These are phyloP conservation scores for Leptobrachium leishanense DNA, from an alignment of 2,113 vertebrate species.

Conservation along the genomic window DNA sequence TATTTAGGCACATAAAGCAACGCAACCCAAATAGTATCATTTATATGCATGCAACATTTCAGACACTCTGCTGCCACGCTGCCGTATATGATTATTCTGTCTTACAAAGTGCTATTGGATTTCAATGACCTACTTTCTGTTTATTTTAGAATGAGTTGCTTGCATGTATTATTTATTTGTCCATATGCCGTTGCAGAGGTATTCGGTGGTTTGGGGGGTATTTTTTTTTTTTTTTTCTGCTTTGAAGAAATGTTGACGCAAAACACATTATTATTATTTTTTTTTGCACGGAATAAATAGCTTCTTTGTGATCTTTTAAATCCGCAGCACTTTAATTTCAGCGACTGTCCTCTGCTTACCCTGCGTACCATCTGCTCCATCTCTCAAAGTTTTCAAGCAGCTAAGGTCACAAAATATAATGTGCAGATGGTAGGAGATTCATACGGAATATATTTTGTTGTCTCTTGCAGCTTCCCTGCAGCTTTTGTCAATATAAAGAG, in stretches of 20 bases:
- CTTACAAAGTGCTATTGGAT: not conserved
- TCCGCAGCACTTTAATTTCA: not conserved
- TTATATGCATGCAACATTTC: too few relatives aligned
- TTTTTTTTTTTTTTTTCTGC: not conserved
- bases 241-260: constrained; percentile 20
- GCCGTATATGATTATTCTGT: not conserved
- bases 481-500: not conserved
- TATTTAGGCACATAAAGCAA: too few relatives aligned
- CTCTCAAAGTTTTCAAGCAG: constrained; percentile 6
- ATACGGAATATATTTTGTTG: not conserved
- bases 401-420: not conserved
- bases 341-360: constrained; percentile 2
- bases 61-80: too few relatives aligned
- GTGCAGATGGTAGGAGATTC: not conserved
- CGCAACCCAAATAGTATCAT: too few relatives aligned
- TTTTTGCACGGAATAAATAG: not conserved
- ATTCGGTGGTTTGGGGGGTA: not conserved
- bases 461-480: not conserved
- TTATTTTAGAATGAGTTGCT: not conserved
- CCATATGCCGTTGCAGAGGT: constrained; percentile 10
- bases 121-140: not conserved
- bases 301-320: not conserved
- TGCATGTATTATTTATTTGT: not conserved
- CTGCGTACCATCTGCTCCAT: not conserved
- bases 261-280: not conserved